Evolutionary conservation across 92 coral and sea anemone species (phyloP).

Genomic region (Bergia sp.): DNA sequence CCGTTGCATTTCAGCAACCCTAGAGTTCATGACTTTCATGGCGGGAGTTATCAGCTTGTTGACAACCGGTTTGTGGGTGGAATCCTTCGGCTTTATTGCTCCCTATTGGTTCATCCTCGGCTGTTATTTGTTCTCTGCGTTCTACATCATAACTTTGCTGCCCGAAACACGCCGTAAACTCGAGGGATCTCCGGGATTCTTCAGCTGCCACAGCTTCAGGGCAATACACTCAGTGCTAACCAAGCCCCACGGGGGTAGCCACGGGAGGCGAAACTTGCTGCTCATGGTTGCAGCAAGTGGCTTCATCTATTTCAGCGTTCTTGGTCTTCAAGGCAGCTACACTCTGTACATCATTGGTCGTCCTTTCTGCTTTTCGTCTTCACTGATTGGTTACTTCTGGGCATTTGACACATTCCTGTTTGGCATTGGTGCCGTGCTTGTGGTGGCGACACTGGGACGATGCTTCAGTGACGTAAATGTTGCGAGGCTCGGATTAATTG

Average conservation of each 20-base stretch:
- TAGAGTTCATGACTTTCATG: constrained; percentile 8
- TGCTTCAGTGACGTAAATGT: constrained; percentile 59
- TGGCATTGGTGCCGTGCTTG: constrained; percentile 6
- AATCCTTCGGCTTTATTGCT: constrained; percentile 5
- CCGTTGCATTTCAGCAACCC: neutral
- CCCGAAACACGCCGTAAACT: constrained; percentile 1
- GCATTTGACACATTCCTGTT: neutral
- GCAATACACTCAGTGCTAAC: neutral
- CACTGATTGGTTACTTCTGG: constrained; percentile 26
- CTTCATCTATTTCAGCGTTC: neutral
- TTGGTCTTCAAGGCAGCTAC: constrained; percentile 10
- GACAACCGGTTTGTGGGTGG: constrained; percentile 6
- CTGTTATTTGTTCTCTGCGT: neutral
- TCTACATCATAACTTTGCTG: neutral
- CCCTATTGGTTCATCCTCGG: constrained; percentile 17
- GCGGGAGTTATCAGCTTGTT: constrained; percentile 13
- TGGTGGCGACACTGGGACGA: constrained; percentile 55
- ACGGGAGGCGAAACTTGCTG: constrained; percentile 11
- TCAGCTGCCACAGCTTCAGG: constrained; percentile 22
- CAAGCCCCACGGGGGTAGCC: constrained; percentile 4
- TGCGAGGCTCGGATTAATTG: constrained; percentile 52
- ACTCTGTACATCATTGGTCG: neutral
- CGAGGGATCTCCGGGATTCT: neutral
- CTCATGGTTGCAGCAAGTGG: constrained; percentile 9
- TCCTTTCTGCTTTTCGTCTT: constrained; percentile 20